A percentile compares a stretch with the other conserved stretches of the same genome.
Conservation (phyloP, 1,140 invertebrate species). For the Lepidotrigona ventralis region DNA sequence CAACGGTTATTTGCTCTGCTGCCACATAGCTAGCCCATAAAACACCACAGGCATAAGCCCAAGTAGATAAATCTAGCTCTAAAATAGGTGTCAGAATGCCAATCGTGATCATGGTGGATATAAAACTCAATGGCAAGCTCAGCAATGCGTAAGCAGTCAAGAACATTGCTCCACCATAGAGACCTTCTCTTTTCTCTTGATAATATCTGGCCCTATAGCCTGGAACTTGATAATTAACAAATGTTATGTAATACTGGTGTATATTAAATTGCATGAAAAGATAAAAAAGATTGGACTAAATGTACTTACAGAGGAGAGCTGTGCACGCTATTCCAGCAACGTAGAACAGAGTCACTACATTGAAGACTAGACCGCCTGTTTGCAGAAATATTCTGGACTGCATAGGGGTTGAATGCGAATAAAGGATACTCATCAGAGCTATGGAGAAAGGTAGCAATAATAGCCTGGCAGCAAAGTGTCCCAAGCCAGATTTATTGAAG, state of each 20-base stretch:
- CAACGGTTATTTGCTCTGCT: constrained; percentile 91
- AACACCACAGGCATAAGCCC: constrained; percentile 78
- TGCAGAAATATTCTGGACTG: constrained; percentile 77
- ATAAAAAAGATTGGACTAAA: no score
- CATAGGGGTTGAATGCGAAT: constrained; percentile 79
- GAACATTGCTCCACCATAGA: constrained; percentile 92
- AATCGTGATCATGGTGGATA: constrained; percentile 78
- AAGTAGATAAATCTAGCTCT: constrained; percentile 71
- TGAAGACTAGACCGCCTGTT: constrained; percentile 88
- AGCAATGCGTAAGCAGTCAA: constrained; percentile 89
- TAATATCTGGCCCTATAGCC: constrained; percentile 93
- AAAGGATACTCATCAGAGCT: constrained; percentile 90
- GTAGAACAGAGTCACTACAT: constrained; percentile 88
- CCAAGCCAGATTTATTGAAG: constrained; percentile 86
- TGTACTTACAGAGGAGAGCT: constrained; percentile 86
- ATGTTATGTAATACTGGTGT: not conserved
- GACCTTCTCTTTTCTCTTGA: constrained; percentile 92
- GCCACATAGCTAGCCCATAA: constrained; percentile 91
- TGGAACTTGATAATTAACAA: constrained; percentile 83
- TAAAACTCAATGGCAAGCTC: constrained; percentile 89
- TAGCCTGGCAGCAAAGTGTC: constrained; percentile 87
- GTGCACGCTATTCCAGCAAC: constrained; percentile 90
- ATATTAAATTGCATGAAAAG: not conserved
- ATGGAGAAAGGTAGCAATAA: constrained; percentile 89
- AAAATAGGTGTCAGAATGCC: constrained; percentile 75